phyloP scores from a whole-genome alignment of 2,888 invertebrate genomes.

The Lysandra bellargus region DNA sequence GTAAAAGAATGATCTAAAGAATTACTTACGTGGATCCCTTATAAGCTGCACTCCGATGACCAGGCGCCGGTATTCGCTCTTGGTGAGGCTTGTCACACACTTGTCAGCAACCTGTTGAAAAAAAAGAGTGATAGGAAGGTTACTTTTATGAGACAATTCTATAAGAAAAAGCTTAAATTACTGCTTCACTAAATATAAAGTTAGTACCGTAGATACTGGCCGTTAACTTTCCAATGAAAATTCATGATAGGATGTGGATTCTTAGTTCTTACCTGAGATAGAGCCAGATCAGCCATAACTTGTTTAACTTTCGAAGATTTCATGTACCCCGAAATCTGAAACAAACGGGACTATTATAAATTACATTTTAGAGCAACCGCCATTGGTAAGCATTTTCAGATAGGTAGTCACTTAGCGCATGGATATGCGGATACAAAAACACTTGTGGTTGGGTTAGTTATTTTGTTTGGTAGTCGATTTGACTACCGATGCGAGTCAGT shows the following conservation, averaged over 20 bases:
- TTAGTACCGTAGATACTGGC: not conserved
- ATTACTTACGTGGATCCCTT: conserved; percentile 90
- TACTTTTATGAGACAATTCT: not conserved
- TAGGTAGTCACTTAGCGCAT: too few species aligned
- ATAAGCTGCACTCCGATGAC: conserved; percentile 96
- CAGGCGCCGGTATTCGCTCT: conserved; percentile 93
- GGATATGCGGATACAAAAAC: too few species aligned
- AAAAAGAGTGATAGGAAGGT: not conserved
- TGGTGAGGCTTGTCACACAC: conserved; percentile 90
- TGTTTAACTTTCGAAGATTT: conserved; percentile 93
- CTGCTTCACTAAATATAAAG: not conserved
- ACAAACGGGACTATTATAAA: not conserved
- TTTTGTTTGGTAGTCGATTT: too few species aligned
- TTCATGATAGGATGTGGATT: not conserved
- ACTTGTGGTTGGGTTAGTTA: too few species aligned
- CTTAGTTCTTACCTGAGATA: conserved; percentile 84
- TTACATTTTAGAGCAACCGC: too few species aligned
- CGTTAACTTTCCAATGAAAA: too few species aligned
- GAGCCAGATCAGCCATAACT: conserved; percentile 94
- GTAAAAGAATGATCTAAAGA: not conserved
- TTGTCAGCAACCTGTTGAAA: conserved; percentile 85
- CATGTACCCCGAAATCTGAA: conserved; percentile 85
- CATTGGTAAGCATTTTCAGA: too few species aligned
- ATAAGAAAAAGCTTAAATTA: not conserved
- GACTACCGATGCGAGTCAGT: too few species aligned